Evolutionary conservation across 2,797 vertebrate species (phyloP), one percentile per base, ranked within the genome.

Genomic region (Peromyscus attwateri): DNA sequence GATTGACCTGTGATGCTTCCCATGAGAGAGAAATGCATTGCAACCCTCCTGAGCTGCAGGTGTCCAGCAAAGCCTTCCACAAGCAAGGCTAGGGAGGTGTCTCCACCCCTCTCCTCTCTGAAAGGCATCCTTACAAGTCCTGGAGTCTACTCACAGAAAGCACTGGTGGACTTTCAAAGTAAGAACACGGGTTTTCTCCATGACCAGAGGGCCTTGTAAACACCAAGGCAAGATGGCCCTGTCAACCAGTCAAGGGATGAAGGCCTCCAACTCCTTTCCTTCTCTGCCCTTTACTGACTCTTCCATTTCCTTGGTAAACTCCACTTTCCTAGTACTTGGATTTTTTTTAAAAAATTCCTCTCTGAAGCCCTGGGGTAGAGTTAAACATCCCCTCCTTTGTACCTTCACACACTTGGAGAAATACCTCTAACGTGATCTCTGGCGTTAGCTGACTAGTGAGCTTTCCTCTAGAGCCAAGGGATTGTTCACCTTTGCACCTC

Each of bases 341-440:
- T 29, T 21, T 83, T 37, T 76, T 89, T 13, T 2, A 0, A 52
- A 52, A 0, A 52, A 52, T 81, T 75, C 55, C 73, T 88, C 66
- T n/a, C 80, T 19, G 52, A 60, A 60, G 73, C 43, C 34, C 55
- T 85, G 70, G 64, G 25, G 6, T 10, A 70, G 37, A 91, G 17
- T n/a, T 68, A 66, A 95, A 76, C 43, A 49, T 10, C 70, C 37
- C 55, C 52, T 93, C 21, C 62, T 89, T 43, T 27, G 52, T 34
- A 21, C 52, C 62, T 21, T 92, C 27, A 52, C 5, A 43, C 21
- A 49, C 55, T 12, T 55, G 66, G 92, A 46, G 21, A 60, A 37
- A 46, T 23, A 60, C 70, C 55, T 97, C 37, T 40, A 60, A 64
- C 8, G 49, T 43, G 25, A 68, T 85, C 80, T 93, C 94, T 73